Conservation (phyloP, 2,113 vertebrate species). For the Anguilla rostrata region DNA sequence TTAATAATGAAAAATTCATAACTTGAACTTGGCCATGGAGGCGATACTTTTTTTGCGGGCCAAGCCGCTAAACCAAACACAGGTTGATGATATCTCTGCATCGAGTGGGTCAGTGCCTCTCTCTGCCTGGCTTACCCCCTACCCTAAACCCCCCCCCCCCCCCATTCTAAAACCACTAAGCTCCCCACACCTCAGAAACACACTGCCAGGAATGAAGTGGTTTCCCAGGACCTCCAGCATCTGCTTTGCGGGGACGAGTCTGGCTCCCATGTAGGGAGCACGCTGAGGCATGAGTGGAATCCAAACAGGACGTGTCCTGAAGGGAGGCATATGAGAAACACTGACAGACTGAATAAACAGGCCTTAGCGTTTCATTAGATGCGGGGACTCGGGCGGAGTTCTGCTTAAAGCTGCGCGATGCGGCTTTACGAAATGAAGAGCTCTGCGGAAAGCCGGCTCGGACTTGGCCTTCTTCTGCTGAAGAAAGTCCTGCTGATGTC, state of each 20-base stretch:
- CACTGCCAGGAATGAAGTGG: neutral
- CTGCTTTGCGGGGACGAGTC: constrained; percentile 2
- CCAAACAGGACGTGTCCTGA: constrained; percentile 25
- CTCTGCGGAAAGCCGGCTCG: neutral
- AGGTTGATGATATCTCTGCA: neutral
- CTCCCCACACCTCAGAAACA: constrained; percentile 4
- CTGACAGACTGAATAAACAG: constrained; percentile 26
- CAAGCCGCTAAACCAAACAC: constrained; percentile 22
- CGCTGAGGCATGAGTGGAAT: constrained; percentile 8
- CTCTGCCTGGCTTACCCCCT: neutral
- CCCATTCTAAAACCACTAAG: neutral
- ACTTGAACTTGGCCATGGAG: neutral
- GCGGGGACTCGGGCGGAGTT: neutral
- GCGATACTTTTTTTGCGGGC: neutral
- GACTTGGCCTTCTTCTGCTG: neutral
- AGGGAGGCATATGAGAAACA: constrained; percentile 23
- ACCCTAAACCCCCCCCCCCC: neutral
- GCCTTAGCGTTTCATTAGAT: neutral
- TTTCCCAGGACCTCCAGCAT: neutral
- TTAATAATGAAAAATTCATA: neutral
- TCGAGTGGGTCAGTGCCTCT: constrained; percentile 9
- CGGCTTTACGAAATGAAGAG: constrained; percentile 21
- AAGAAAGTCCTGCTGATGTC: neutral
- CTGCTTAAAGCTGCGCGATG: neutral
- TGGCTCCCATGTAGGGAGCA: constrained; percentile 12